Base-by-base conservation (phyloP, 2,888 invertebrate genomes). In the Parelbella ahira region DNA sequence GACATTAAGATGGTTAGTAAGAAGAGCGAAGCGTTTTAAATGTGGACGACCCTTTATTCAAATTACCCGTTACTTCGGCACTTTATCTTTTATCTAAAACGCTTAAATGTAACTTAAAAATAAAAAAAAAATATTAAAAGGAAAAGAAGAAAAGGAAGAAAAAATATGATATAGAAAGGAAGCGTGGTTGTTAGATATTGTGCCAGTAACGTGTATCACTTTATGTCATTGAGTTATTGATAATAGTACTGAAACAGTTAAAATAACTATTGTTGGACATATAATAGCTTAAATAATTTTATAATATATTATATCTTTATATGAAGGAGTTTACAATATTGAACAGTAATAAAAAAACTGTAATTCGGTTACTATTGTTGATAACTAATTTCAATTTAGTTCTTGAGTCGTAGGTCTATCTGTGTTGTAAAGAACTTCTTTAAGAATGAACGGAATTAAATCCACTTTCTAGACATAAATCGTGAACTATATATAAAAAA, bases 1-100 rank as follows among this genome's bases (percentile, higher is more conserved):
- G 98, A 98, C 92, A 97, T 96, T 89, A 97, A 97, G 91, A 98
- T 98, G 97, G 98, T 98, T 94, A 97, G 97, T 95, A 81, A 11
- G 12, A 10, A 24, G 25, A 4, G 20, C 9, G 12, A 32, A 32
- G 39, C 19, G 24, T 25, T 13, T 19, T 41, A 41, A 15, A 30
- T 19, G 19, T 10, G 30, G 9, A 13, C 19, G 10, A 30, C 4
- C 3, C 2, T 30, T 30, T 20, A 30, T 30, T 5, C 20, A 2
- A 6, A 20, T 20, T 2, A 4, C 7, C 19, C 36, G 27, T 7
- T 27, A 11, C 15, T 27, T 25, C 11, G 19, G 1, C n/a, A n/a
- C 6, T 10, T 20, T 2, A 20, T 20, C 6, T 3, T 3, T 5
- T 20, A 5, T 20, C 6, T 5, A 20, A 20, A 20, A 5, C 3